phyloP scores from a whole-genome alignment of 2,797 vertebrate species.

The Enteromius argenteus region DNA sequence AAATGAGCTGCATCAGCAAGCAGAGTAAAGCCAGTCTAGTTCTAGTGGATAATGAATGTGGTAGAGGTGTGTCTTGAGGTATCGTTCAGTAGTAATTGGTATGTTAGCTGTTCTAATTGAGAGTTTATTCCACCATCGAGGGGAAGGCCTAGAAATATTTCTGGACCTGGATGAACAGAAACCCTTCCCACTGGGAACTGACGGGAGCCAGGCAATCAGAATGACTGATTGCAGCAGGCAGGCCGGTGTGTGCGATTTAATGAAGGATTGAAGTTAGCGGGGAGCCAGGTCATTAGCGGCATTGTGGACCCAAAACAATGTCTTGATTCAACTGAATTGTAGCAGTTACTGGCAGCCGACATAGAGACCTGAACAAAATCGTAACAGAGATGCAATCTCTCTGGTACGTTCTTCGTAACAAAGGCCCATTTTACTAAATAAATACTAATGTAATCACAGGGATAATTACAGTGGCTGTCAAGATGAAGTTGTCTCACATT shows the following conservation, averaged over 20 bases:
- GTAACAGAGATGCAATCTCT: background rate
- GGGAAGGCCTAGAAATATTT: conserved; percentile 8
- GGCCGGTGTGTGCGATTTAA: conserved; percentile 24
- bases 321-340: conserved; percentile 41
- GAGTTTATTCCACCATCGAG: conserved; percentile 1
- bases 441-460: background rate
- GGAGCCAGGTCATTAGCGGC: conserved; percentile 41
- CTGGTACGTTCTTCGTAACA: background rate
- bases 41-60: background rate
- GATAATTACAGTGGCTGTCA: conserved; percentile 14
- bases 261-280: conserved; percentile 34
- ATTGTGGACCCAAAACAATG: conserved; percentile 38
- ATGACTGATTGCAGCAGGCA: conserved; percentile 41
- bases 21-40: background rate
- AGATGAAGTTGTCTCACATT: conserved; percentile 14
- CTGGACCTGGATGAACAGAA: conserved; percentile 34
- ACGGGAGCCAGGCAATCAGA: conserved; percentile 27
- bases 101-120: conserved; percentile 25
- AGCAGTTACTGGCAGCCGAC: conserved; percentile 23
- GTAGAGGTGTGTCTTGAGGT: conserved; percentile 3
- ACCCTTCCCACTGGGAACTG: conserved; percentile 29
- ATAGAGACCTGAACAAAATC: conserved; percentile 2
- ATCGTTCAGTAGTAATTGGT: background rate
- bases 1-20: background rate
- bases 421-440: conserved; percentile 20